Percentiles rank a stretch among this genome's conserved stretches.
phyloP scores from a whole-genome alignment of 2,888 invertebrate species.

The Trachelus tabidus region DNA sequence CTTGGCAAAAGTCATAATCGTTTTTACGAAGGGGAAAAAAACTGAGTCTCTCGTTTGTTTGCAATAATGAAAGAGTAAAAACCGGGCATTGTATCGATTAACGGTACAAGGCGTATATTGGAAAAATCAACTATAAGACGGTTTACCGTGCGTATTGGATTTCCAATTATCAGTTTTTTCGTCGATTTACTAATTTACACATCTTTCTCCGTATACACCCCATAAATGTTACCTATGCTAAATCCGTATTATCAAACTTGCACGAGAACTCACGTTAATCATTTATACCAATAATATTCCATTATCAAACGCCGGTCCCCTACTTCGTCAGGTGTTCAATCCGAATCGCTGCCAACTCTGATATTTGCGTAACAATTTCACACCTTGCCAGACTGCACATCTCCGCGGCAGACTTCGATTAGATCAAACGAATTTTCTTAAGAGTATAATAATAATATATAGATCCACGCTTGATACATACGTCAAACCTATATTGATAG shows the following conservation, averaged over 20 bases:
- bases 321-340: background rate
- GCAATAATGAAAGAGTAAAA: background rate
- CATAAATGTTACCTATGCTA: background rate
- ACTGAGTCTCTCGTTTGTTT: background rate
- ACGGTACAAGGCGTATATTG: background rate
- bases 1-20: background rate
- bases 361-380: conserved; percentile 37
- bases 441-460: background rate
- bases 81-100: background rate
- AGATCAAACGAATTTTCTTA: background rate
- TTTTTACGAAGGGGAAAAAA: background rate
- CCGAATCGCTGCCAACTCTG: conserved; percentile 35
- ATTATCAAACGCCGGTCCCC: background rate
- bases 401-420: background rate
- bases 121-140: background rate
- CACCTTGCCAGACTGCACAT: conserved; percentile 11
- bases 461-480: background rate
- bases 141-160: background rate
- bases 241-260: background rate
- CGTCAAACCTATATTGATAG: background rate
- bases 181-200: background rate
- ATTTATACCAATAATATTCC: background rate
- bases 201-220: background rate
- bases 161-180: background rate
- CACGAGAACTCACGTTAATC: background rate